A percentile compares a stretch with the other conserved stretches of the same genome.
Evolutionary conservation across 2,113 vertebrate genomes (phyloP).

Genomic region (Chaetorhynchus papuensis): DNA sequence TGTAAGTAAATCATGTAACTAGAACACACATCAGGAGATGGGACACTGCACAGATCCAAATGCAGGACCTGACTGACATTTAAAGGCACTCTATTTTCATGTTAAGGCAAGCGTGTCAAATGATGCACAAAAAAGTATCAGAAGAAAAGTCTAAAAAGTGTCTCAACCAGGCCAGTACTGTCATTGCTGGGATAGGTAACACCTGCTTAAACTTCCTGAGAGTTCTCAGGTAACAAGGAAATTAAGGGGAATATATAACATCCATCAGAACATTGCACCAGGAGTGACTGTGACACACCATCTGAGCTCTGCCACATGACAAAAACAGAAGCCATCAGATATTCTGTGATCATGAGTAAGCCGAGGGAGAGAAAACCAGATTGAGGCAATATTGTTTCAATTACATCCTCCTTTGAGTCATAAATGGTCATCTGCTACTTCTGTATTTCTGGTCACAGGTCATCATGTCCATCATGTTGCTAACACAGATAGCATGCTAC

Average conservation of each 20-base stretch:
- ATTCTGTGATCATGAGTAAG: not conserved
- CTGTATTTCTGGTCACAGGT: not conserved
- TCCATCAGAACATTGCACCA: not conserved
- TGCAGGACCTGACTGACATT: not conserved
- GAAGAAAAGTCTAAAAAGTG: not conserved
- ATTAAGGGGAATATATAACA: not conserved
- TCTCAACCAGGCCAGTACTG: not conserved
- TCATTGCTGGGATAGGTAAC: not conserved
- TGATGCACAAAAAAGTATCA: not conserved
- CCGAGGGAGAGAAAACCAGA: not conserved
- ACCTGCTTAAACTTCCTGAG: not conserved
- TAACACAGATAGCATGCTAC: not conserved
- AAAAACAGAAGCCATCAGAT: not conserved
- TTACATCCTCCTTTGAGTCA: not conserved
- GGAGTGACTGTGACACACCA: not conserved
- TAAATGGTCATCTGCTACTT: not conserved
- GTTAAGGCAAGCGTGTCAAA: rapidly evolving
- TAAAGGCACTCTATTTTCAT: not conserved
- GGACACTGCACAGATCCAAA: not conserved
- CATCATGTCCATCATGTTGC: not conserved
- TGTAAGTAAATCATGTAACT: not conserved
- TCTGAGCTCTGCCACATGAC: not conserved
- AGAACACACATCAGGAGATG: not conserved
- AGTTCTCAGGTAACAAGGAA: not conserved
- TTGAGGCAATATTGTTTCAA: not conserved